A percentile compares a stretch with the other conserved stretches of the same genome.
These are phyloP conservation scores for Aplocera efformata DNA, from an alignment of 2,888 invertebrate species.

Conservation along the genomic window DNA sequence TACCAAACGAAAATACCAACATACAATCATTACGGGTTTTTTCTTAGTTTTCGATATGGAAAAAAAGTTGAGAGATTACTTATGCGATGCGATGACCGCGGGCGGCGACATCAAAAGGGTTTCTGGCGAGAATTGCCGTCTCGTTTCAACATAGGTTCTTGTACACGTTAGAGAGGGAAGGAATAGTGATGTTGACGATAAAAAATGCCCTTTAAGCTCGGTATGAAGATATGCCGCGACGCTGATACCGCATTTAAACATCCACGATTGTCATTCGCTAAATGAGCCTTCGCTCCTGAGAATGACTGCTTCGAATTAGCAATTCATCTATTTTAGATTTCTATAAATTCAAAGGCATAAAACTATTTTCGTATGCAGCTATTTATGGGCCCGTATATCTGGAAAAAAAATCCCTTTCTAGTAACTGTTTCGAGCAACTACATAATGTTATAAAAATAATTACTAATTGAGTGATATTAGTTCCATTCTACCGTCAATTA, in stretches of 20 bases:
- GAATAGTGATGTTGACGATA: constrained; percentile 43
- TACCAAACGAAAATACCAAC: constrained; percentile 60
- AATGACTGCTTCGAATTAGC: no score
- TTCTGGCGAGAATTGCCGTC: constrained; percentile 53
- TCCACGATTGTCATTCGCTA: no score
- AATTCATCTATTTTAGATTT: no score
- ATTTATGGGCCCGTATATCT: no score
- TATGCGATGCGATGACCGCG: constrained; percentile 66
- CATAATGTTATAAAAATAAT: no score
- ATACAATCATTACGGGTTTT: constrained; percentile 48
- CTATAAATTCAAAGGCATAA: no score
- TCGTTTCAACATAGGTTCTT: constrained; percentile 29
- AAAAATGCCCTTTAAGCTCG: constrained; percentile 59
- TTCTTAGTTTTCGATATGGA: constrained; percentile 71
- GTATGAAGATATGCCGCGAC: constrained; percentile 50
- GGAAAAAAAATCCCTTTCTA: no score
- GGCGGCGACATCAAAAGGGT: constrained; percentile 69
- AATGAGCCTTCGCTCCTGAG: no score
- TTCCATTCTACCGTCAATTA: no score
- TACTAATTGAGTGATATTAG: no score
- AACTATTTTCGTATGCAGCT: no score
- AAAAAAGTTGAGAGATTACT: constrained; percentile 56
- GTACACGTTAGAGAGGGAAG: constrained; percentile 35
- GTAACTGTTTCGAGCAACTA: no score
- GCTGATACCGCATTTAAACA: constrained; percentile 17